phyloP scores from a whole-genome alignment of 2,888 invertebrate genomes.

The Ennomos erosarius region DNA sequence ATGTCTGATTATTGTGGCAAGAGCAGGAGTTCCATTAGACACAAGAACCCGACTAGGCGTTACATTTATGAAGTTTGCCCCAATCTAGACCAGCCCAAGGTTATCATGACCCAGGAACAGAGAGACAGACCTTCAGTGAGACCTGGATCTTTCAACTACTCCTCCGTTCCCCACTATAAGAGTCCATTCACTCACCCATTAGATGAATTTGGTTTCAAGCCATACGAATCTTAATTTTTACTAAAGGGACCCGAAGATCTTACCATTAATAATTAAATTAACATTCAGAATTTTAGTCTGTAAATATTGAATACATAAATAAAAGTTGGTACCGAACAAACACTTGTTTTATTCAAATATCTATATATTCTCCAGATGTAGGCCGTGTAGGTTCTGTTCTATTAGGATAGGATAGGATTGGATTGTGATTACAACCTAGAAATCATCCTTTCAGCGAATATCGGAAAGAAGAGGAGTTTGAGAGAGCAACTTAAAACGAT shows the following conservation, averaged over 20 bases:
- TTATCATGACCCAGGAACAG: slow-evolving; percentile 45
- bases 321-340: slow-evolving; percentile 37
- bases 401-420: slow-evolving; percentile 36
- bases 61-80: slow-evolving; percentile 34
- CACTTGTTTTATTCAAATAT: slow-evolving; percentile 43
- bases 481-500: slow-evolving; percentile 48
- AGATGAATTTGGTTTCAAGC: slow-evolving; percentile 37
- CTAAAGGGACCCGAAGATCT: background rate
- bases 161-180: slow-evolving; percentile 47
- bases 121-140: slow-evolving; percentile 48
- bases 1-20: slow-evolving; percentile 18
- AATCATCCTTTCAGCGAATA: slow-evolving; percentile 71
- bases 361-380: slow-evolving; percentile 3
- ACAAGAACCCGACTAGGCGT: slow-evolving; percentile 11
- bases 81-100: slow-evolving; percentile 44
- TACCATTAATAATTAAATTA: slow-evolving; percentile 5
- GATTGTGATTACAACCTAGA: slow-evolving; percentile 54
- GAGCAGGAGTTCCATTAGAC: slow-evolving; percentile 21
- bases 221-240: slow-evolving; percentile 23
- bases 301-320: slow-evolving; percentile 39
- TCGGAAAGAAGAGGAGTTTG: slow-evolving; percentile 53
- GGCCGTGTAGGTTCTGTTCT: slow-evolving; percentile 5
- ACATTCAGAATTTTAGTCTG: slow-evolving; percentile 20
- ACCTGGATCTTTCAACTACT: slow-evolving; percentile 47
- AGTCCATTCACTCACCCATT: slow-evolving; percentile 46